phyloP scores from a whole-genome alignment of 2,113 vertebrate species.

The Megaceryle torquata region DNA sequence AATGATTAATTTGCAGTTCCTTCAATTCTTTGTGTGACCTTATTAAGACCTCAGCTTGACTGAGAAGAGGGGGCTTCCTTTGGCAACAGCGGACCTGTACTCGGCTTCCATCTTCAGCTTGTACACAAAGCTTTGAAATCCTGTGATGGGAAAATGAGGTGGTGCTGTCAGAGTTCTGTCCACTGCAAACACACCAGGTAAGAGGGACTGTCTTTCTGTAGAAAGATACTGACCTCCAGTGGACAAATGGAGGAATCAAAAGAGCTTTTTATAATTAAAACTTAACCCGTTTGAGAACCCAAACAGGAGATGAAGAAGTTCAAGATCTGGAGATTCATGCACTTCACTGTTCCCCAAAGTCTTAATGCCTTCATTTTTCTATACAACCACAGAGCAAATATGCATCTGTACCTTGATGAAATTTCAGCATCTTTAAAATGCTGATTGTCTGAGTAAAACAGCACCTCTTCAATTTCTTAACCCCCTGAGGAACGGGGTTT shows the following conservation, averaged over 20 bases:
- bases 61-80: background rate
- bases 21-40: background rate
- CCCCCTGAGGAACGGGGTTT: accelerated
- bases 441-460: background rate
- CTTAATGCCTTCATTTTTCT: background rate
- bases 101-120: background rate
- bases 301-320: background rate
- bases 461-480: background rate
- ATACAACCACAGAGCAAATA: background rate
- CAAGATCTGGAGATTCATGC: accelerated
- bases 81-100: accelerated
- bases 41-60: background rate
- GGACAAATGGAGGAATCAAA: background rate
- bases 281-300: background rate
- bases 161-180: background rate
- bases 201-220: background rate
- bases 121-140: background rate
- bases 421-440: background rate
- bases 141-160: background rate
- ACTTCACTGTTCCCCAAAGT: background rate
- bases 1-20: background rate
- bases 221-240: constrained; percentile 56
- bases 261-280: background rate
- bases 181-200: background rate
- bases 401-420: background rate